Evolutionary conservation across 2,113 vertebrate species (phyloP).

Genomic region (Bungarus multicinctus): DNA sequence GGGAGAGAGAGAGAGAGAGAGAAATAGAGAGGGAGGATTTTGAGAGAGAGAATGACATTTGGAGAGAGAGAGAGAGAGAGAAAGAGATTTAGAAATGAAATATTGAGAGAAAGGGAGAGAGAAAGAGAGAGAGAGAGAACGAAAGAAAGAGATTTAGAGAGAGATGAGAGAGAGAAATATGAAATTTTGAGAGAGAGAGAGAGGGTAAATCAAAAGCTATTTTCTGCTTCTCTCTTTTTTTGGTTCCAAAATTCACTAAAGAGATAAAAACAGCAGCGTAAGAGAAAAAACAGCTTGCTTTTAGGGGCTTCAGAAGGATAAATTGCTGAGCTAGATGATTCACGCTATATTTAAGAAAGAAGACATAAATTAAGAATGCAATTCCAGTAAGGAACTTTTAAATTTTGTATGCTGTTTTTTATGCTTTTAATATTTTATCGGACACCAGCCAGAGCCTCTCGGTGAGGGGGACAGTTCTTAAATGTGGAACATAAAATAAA

Average conservation of each 20-base stretch:
- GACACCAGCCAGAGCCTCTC: not conserved
- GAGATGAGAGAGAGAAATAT: no score
- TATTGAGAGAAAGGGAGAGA: no score
- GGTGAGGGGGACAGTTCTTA: not conserved
- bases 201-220: not conserved
- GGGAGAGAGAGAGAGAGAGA: not conserved
- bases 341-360: not conserved
- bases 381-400: not conserved
- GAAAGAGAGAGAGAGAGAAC: no score
- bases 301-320: not conserved
- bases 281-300: not conserved
- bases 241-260: not conserved
- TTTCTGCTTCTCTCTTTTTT: not conserved
- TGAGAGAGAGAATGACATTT: no score
- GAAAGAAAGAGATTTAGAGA: no score
- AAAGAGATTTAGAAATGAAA: no score
- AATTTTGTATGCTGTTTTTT: not conserved
- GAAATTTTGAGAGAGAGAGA: no score
- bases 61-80: no score
- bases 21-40: no score
- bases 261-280: not conserved
- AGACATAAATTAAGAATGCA: not conserved
- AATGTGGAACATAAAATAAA: not conserved
- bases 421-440: not conserved
- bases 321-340: not conserved